Evolutionary conservation across 2,888 invertebrate species (phyloP), one percentile per base, ranked within the genome.

Genomic region (Tetanocera ferruginea): DNA sequence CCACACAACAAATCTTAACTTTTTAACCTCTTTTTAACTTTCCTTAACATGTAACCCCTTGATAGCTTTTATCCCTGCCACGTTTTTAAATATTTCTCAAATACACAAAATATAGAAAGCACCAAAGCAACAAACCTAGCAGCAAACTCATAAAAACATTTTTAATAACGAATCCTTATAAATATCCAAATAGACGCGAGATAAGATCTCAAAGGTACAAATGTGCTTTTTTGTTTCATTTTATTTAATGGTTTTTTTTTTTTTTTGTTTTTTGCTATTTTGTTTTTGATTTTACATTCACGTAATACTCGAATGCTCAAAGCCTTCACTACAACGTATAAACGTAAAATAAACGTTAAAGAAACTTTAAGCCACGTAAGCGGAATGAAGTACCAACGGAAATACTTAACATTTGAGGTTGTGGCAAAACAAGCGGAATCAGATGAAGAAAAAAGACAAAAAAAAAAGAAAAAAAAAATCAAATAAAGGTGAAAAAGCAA

Each of bases 361-460:
- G 28, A 17, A 70, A 52, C 49, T 55, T 31, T 34, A 71, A 66
- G 66, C 52, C 23, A 75, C 66, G 75, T 51, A 64, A 75, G 66
- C 75, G 75, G 66, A 66, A 64, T 66, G 52, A 66, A 74, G 74
- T 64, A 74, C 14, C 74, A 49, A n/a, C 52, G 75, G 66, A 75
- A 74, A 74, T 74, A 51, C 64, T 74, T 49, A 74, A 52, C 66
- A 75, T 66, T 75, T 75, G 66, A 66, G 75, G 75, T 75, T 51
- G 34, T 25, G 66, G 66, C 43, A 60, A 72, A 37, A 57, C 43
- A 60, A 72, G 72, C 57, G 57, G 72, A 60, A 60, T 55, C 60
- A 72, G 60, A 23, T 60, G 37, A 60, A 60, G 60, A 28, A 60
- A 28, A 60, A 9, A 23, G 60, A 43, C 43, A 43, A 43, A 43